Evolutionary conservation across 1,140 invertebrate genomes (phyloP), one percentile per base, ranked within the genome.

Genomic region (Littorina saxatilis): DNA sequence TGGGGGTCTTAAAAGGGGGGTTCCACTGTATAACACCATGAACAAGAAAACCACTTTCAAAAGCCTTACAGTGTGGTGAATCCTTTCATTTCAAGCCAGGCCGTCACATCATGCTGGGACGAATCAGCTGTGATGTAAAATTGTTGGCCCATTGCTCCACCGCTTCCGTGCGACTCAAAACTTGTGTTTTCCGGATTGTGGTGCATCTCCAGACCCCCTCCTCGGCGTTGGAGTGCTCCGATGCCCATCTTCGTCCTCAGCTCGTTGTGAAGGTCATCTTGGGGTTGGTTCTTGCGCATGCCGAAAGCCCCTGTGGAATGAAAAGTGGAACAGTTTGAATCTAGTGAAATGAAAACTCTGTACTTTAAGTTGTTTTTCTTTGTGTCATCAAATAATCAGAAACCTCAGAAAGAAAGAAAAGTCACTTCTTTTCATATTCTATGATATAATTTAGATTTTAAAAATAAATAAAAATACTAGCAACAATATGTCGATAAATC

Each of bases 61-160:
- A 39, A 13, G 11, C 86, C 83, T 87, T 91, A 94, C 85, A 92
- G 92, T 32, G 94, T 91, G 58, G 94, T 94, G 91, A 97, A 97
- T 50, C 95, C 95, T 91, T 97, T 97, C 5, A 93, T 94, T 74
- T 94, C 92, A 13, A 97, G 91, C 96, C 96, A 97, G 39, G 94
- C 92, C 83, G 95, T 94, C 5, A 97, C 95, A 87, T 97, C 96
- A 1, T 90, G 85, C 0, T 94, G 91, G 35, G 92, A 93, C 0
- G 95, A 96, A 61, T 93, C 87, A 83, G 95, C 94, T 85, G 94
- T 94, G 61, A 97, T 96, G 87, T 93, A 96, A 63, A 47, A 55
- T 23, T 55, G 55, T 13, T 40, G 76, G 23, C 20, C 5, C 37
- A 55, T 23, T 55, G 55, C n/a, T 40, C 55, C 37, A 35, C 5